A percentile compares a stretch with the other conserved stretches of the same genome.
Evolutionary conservation across 2,797 vertebrate genomes (phyloP).

Genomic region (Acipenser oxyrinchus): DNA sequence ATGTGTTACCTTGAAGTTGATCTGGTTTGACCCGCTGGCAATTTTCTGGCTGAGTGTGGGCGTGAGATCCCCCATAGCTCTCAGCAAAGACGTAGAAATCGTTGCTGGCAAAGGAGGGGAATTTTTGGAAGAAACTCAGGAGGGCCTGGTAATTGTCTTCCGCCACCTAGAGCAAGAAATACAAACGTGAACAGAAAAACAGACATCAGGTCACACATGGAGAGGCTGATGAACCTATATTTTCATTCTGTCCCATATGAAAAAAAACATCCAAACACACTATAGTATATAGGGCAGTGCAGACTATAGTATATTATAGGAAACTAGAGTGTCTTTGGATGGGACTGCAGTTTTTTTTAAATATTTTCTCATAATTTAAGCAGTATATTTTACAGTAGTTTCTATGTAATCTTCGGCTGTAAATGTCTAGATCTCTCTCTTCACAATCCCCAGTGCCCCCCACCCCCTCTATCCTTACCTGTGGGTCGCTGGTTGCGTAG

Average conservation of each 20-base stretch:
- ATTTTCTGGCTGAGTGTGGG: constrained; percentile 23
- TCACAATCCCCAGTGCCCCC: not conserved
- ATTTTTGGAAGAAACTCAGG: constrained; percentile 29
- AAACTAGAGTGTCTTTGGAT: not conserved
- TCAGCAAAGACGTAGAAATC: constrained; percentile 32
- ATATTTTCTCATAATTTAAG: not conserved
- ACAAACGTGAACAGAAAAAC: not conserved
- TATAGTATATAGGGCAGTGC: too few species aligned
- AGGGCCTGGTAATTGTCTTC: constrained; percentile 28
- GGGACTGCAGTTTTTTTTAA: not conserved
- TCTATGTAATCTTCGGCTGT: not conserved
- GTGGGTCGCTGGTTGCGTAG: constrained; percentile 23
- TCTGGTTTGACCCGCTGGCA: constrained; percentile 11
- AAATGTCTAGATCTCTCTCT: not conserved
- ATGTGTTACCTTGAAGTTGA: constrained; percentile 28
- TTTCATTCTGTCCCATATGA: not conserved
- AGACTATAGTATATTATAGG: not conserved
- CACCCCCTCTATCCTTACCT: constrained; percentile 4
- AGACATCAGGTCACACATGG: not conserved
- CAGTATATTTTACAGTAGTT: not conserved
- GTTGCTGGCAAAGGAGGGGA: constrained; percentile 26
- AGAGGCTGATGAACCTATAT: not conserved
- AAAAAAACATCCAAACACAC: too few species aligned
- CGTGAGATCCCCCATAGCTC: constrained; percentile 21
- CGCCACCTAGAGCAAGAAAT: constrained; percentile 17